Base-by-base conservation (phyloP, 2,888 invertebrate species). In the Acronicta psi region DNA sequence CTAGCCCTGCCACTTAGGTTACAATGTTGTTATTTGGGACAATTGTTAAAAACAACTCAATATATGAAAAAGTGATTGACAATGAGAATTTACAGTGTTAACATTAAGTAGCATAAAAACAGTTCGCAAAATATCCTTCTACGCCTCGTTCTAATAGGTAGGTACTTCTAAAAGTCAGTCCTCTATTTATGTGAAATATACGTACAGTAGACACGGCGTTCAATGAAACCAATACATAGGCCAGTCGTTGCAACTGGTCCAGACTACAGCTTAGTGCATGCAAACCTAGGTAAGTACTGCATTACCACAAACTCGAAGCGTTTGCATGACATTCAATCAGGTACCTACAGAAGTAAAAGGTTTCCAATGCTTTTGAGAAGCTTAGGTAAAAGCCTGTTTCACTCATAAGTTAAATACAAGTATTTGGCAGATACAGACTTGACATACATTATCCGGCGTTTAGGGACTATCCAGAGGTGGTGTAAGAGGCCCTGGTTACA, bases 101-200 rank as follows among this genome's bases (percentile, higher is more conserved):
- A 49, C 44, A 67, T 68, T 20, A n/a, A n/a, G n/a, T n/a, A 72
- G 51, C 16, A 67, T 53, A 34, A 70, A 54, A 55, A 64, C 56
- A 66, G 16, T 67, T 50, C 23, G 25, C 44, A 59, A 29, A 17
- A 51, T 47, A 43, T 37, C 45, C 46, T 44, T 58, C 43, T 73
- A 54, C 51, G 40, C 34, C 40, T n/a, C 61, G 38, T 34, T 69
- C 42, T 31, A 38, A 52, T 58, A n/a, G n/a, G n/a, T n/a, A n/a
- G n/a, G n/a, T n/a, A 73, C 69, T 51, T 23, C 50, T 54, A 60
- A 46, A 54, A 61, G 40, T 68, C 69, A 73, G 74, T 73, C 62
- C 62, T 60, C 59, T 72, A 72, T 66, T 71, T 20, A 65, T 42
- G 50, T 67, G 73, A 58, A 58, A 63, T 51, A 50, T 45, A 66